Conservation (phyloP, 2,113 vertebrate genomes). For the Cercocebus atys region DNA sequence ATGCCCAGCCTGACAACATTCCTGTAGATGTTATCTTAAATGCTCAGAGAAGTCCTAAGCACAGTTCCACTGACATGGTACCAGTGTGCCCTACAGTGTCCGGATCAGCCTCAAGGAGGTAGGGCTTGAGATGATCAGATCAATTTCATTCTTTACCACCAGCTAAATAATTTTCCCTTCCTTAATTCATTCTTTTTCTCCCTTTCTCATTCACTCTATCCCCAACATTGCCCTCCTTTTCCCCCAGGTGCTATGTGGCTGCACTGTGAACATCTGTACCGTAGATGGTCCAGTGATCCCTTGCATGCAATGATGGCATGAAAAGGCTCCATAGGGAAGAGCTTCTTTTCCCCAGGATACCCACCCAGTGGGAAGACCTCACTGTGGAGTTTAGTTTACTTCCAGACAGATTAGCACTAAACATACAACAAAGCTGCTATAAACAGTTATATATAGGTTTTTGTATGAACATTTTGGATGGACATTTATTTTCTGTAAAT, state of each 20-base stretch:
- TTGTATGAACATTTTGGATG: background rate
- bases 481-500: background rate
- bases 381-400: conserved; percentile 93
- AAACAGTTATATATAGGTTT: background rate
- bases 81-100: conserved; percentile 71
- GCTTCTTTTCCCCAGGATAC: conserved; percentile 92
- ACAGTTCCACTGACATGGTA: conserved; percentile 86
- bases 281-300: conserved; percentile 91
- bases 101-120: conserved; percentile 96
- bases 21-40: conserved; percentile 93
- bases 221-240: background rate
- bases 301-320: conserved; percentile 90
- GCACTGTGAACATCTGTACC: conserved; percentile 92
- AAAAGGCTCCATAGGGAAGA: conserved; percentile 92
- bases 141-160: background rate
- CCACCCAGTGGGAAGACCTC: conserved; percentile 91
- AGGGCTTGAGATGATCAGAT: background rate
- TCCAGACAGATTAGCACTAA: conserved; percentile 93
- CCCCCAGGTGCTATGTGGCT: conserved; percentile 90
- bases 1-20: conserved; percentile 89
- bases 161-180: background rate
- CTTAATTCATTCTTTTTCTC: background rate
- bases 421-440: conserved; percentile 43
- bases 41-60: conserved; percentile 89
- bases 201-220: no score